phyloP scores from a whole-genome alignment of 2,113 vertebrate species.

The Collichthys lucidus region DNA sequence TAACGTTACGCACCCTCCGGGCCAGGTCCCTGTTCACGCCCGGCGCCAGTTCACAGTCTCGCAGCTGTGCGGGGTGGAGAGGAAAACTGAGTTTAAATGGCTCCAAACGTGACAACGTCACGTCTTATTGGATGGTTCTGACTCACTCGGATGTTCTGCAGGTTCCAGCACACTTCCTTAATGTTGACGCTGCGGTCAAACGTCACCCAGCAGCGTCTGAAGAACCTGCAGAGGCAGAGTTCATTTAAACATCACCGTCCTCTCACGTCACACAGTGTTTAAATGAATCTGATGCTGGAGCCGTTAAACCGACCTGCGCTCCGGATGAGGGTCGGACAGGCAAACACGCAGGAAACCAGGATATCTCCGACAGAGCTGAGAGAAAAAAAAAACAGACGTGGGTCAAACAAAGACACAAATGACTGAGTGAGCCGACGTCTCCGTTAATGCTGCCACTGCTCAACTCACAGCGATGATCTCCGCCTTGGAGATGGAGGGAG shows the following conservation, averaged over 20 bases:
- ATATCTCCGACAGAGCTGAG: slow-evolving; percentile 89
- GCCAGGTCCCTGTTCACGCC: slow-evolving; percentile 92
- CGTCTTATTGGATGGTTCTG: too few relatives aligned
- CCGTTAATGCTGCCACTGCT: background rate
- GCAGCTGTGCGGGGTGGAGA: slow-evolving; percentile 80
- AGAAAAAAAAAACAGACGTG: background rate
- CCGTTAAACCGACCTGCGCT: slow-evolving; percentile 85
- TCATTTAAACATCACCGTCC: background rate
- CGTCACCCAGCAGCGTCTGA: slow-evolving; percentile 92
- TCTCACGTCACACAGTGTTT: background rate
- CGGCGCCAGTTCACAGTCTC: slow-evolving; percentile 93
- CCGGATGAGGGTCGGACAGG: slow-evolving; percentile 91
- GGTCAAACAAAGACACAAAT: background rate
- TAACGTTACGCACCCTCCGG: slow-evolving; percentile 90
- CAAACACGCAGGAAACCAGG: slow-evolving; percentile 93
- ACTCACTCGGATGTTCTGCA: slow-evolving; percentile 93
- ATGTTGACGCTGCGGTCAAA: slow-evolving; percentile 94
- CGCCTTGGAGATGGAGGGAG: slow-evolving; percentile 91
- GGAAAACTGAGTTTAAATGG: slow-evolving; percentile 5
- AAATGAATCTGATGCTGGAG: background rate
- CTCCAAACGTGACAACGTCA: background rate
- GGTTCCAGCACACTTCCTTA: slow-evolving; percentile 94
- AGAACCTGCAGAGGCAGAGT: slow-evolving; percentile 84
- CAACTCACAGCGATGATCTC: slow-evolving; percentile 91
- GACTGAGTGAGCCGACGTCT: background rate